phyloP scores from a whole-genome alignment of 2,113 vertebrate genomes.

The Leptobrachium ailaonicum region DNA sequence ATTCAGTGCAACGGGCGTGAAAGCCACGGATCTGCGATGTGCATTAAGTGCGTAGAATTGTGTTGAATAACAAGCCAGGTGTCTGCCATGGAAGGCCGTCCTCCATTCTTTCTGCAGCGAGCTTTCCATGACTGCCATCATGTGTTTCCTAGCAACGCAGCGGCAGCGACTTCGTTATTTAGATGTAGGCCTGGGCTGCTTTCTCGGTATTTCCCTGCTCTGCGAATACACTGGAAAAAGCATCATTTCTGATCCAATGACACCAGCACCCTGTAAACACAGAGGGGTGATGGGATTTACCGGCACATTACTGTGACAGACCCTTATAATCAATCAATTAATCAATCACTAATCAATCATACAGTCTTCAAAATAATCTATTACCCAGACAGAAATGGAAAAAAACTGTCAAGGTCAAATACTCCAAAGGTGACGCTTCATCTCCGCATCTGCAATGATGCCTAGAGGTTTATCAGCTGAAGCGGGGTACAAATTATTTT shows the following conservation, averaged over 20 bases:
- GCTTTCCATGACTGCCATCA: background rate
- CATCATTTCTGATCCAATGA: background rate
- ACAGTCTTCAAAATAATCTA: too few species aligned
- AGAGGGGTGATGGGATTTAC: too few species aligned
- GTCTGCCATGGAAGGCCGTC: background rate
- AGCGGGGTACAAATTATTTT: too few species aligned
- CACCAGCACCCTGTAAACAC: too few species aligned
- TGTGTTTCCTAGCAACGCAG: background rate
- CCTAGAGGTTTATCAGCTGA: too few species aligned
- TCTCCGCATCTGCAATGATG: too few species aligned
- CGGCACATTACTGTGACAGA: too few species aligned
- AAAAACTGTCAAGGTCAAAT: too few species aligned
- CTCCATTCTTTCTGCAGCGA: background rate
- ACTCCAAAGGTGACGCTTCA: too few species aligned
- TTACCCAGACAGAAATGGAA: too few species aligned
- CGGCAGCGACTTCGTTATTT: background rate
- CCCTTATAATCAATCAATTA: too few species aligned
- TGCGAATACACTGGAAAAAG: background rate
- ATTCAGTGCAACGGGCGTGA: background rate
- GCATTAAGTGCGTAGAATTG: background rate
- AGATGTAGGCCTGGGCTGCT: background rate
- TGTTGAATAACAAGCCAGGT: constrained; percentile 1
- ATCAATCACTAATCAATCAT: too few species aligned
- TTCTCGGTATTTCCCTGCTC: background rate
- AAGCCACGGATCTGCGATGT: background rate